Conservation (phyloP, 2,113 vertebrate species). For the Callocephalon fimbriatum region DNA sequence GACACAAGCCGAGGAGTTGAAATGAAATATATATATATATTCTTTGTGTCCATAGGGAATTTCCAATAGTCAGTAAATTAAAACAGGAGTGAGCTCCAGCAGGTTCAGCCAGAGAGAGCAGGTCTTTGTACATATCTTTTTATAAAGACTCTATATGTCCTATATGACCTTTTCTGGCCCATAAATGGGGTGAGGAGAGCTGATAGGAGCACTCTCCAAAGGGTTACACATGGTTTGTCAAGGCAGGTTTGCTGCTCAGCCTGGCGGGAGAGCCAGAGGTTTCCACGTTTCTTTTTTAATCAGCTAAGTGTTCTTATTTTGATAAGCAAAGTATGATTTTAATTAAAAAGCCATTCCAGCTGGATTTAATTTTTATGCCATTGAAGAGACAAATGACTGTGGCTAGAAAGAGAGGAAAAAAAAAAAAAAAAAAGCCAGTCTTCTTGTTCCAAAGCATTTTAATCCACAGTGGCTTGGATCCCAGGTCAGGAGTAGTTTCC, state of each 20-base stretch:
- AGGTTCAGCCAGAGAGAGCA: not conserved
- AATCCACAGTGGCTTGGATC: not conserved
- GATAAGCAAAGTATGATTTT: conserved; percentile 47
- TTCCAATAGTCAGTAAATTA: not conserved
- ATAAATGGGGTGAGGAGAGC: not conserved
- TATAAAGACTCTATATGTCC: not conserved
- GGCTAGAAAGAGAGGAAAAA: not conserved
- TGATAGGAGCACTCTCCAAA: not conserved
- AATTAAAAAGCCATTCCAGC: conserved; percentile 59
- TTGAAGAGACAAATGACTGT: conserved; percentile 10
- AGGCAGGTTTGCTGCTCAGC: not conserved
- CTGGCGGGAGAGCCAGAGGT: not conserved
- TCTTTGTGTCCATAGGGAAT: not conserved
- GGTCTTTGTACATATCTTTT: not conserved
- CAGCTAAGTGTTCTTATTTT: conserved; percentile 24
- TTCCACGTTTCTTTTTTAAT: not conserved
- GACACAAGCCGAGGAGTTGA: not conserved
- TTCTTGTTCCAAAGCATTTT: not conserved
- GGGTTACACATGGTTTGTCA: not conserved
- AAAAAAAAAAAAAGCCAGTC: not conserved
- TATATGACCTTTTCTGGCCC: not conserved
- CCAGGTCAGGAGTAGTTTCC: not conserved
- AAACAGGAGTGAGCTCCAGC: not conserved
- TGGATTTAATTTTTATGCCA: conserved; percentile 33
- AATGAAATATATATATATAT: not conserved